These are phyloP conservation scores for Pseudomyrmex concolor DNA, from an alignment of 1,140 invertebrate species.

Conservation along the genomic window DNA sequence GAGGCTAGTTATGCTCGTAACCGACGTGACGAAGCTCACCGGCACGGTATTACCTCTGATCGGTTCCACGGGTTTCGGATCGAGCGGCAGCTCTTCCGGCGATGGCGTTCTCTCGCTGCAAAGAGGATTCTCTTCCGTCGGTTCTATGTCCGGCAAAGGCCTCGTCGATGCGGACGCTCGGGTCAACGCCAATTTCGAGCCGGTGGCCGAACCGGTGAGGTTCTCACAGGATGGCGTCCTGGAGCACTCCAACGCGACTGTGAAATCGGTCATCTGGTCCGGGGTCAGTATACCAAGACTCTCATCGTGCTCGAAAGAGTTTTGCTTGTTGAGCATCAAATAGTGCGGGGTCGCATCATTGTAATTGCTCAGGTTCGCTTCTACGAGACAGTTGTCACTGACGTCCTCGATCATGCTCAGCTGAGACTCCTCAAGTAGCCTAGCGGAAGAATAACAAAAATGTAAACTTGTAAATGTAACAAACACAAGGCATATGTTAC, in stretches of 20 bases:
- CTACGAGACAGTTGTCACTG: constrained; percentile 75
- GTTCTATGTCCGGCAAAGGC: constrained; percentile 75
- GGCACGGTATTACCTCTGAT: constrained; percentile 71
- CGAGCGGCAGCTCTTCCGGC: constrained; percentile 92
- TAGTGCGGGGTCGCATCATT: constrained; percentile 78
- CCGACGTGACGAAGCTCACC: constrained; percentile 92
- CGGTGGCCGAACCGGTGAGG: constrained; percentile 73
- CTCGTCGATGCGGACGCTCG: constrained; percentile 75
- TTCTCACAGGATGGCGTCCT: constrained; percentile 86
- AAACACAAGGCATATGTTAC: too few species aligned
- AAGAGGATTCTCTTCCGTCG: constrained; percentile 74
- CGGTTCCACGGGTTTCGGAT: constrained; percentile 84
- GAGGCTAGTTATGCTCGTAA: constrained; percentile 93
- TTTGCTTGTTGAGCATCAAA: constrained; percentile 88
- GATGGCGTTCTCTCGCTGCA: constrained; percentile 91
- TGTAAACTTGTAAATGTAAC: not conserved
- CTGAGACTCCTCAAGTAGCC: constrained; percentile 72
- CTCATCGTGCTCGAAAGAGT: constrained; percentile 91
- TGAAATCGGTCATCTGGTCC: constrained; percentile 93
- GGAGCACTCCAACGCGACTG: constrained; percentile 86
- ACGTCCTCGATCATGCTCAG: constrained; percentile 77
- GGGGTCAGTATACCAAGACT: constrained; percentile 93
- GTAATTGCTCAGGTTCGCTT: constrained; percentile 67
- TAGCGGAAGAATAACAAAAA: constrained; percentile 2
- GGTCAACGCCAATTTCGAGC: constrained; percentile 69